These are phyloP conservation scores for Choristoneura fumiferana DNA, from an alignment of 1,140 invertebrate species.

Conservation along the genomic window DNA sequence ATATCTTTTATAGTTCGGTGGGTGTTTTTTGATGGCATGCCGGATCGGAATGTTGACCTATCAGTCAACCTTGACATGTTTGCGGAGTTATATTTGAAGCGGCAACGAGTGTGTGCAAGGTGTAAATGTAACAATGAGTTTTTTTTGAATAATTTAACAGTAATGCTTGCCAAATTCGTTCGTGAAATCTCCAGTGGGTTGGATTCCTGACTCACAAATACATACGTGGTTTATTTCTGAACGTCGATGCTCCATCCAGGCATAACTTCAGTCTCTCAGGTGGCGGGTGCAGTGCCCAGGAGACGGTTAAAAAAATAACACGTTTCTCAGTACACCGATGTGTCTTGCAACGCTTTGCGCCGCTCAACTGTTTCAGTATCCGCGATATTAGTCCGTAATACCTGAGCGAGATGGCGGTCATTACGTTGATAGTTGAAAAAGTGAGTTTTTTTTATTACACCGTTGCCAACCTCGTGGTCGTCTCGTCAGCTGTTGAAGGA, in stretches of 20 bases:
- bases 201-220: slow-evolving; percentile 24
- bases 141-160: slow-evolving; percentile 32
- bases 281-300: neutral
- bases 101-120: slow-evolving; percentile 25
- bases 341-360: neutral
- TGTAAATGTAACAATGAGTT: slow-evolving; percentile 37
- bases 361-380: neutral
- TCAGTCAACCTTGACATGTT: slow-evolving; percentile 38
- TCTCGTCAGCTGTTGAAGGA: slow-evolving; percentile 8
- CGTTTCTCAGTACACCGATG: neutral
- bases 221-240: slow-evolving; percentile 23
- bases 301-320: neutral
- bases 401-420: neutral
- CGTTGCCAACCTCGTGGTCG: slow-evolving; percentile 11
- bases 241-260: slow-evolving; percentile 15
- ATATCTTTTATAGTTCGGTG: neutral
- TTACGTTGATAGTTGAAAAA: slow-evolving; percentile 16
- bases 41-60: slow-evolving; percentile 25
- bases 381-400: neutral
- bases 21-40: neutral
- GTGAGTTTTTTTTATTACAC: slow-evolving; percentile 9
- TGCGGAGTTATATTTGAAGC: slow-evolving; percentile 39
- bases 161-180: slow-evolving; percentile 52
- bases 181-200: slow-evolving; percentile 32
- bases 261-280: slow-evolving; percentile 11